phyloP scores from a whole-genome alignment of 2,797 vertebrate genomes.

The Sebastes glaucus region DNA sequence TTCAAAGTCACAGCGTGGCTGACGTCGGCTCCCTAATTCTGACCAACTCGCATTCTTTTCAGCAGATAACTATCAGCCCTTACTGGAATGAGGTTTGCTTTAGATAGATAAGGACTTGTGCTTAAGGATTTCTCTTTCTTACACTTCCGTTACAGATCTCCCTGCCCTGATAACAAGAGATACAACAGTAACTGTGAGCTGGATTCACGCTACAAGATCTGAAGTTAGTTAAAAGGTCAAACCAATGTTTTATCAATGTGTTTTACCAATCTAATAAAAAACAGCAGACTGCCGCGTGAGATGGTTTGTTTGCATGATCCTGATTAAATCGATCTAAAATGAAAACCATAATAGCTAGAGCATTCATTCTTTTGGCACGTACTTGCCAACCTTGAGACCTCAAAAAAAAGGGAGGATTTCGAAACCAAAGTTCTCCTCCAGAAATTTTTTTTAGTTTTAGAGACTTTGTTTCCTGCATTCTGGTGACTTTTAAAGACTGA shows the following conservation, averaged over 20 bases:
- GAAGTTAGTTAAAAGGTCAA: not conserved
- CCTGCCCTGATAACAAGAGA: not conserved
- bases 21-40: slow-evolving; percentile 26
- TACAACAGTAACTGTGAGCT: not conserved
- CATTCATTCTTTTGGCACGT: not conserved
- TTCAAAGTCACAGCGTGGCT: slow-evolving; percentile 37
- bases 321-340: not conserved
- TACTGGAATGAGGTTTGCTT: slow-evolving; percentile 19
- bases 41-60: slow-evolving; percentile 6
- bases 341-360: not conserved
- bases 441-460: too few relatives aligned
- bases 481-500: too few relatives aligned
- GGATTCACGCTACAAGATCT: not conserved
- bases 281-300: not conserved
- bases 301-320: not conserved
- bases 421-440: too few relatives aligned
- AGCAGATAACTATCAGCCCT: slow-evolving; percentile 44
- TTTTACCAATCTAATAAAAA: not conserved
- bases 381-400: not conserved
- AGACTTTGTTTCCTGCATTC: too few relatives aligned
- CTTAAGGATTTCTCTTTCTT: not conserved
- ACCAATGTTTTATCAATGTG: not conserved
- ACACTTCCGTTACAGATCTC: not conserved
- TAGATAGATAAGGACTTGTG: slow-evolving; percentile 45
- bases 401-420: too few relatives aligned